Base-by-base conservation (phyloP, 2,797 vertebrate species). In the Falco biarmicus region DNA sequence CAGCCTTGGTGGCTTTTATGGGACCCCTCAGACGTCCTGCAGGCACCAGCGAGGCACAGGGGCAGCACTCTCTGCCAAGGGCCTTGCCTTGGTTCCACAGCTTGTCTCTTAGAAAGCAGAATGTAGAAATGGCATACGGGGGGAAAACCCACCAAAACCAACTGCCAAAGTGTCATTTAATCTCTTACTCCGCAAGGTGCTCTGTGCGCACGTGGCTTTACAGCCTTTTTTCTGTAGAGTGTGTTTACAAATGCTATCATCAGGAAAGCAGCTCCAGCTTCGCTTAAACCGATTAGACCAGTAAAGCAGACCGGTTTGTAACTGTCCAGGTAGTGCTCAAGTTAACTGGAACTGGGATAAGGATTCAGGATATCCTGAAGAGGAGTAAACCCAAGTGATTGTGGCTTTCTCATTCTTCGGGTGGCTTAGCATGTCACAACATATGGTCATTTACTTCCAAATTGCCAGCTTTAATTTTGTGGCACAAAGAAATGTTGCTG, bases 201-300 rank as follows among this genome's bases (percentile, higher is more conserved):
- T 74, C 51, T 31, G 39, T 25, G 51, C 10, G 11, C 0, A 0
- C 11, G n/a, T 29, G 6, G 6, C 8, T 93, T 89, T 69, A 28
- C 28, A 56, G 31, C 53, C 10, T 50, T 82, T 81, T 47, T 7
- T 0, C 22, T 68, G 3, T 4, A 64, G 13, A 5, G 5, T 37
- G 8, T 19, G 7, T 25, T 71, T n/a, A 51, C 41, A 56, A 65
- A 10, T 0, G 13, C n/a, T 73, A 6, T 47, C 24, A 20, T 21
- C 70, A 39, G 48, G 12, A 63, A 51, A 56, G 48, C 32, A 45
- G 5, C 20, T 73, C 39, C 59, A 53, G 34, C 34, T 87, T 77
- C 89, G 45, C 18, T 16, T 48, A 81, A 82, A 75, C 43, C 45
- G 78, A 20, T 81, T 10, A 47, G n/a, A 5, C 29, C 22, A 21